phyloP scores from a whole-genome alignment of 2,113 vertebrate species.

The Falco punctatus region DNA sequence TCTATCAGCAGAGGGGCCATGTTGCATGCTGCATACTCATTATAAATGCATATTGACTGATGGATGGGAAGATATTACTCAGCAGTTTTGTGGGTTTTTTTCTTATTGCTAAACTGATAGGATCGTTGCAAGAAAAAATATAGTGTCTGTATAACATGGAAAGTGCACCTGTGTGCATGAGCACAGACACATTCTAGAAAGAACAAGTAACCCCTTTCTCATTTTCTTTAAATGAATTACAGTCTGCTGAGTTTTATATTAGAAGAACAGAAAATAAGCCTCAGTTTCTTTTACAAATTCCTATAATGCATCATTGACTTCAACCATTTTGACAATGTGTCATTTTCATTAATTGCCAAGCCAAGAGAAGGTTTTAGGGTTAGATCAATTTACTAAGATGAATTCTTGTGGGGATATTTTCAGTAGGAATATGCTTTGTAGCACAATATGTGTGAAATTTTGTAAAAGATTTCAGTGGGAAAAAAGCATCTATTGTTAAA shows the following conservation, averaged over 20 bases:
- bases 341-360: slow-evolving; percentile 7
- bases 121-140: neutral
- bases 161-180: fast-evolving
- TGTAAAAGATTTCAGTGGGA: neutral
- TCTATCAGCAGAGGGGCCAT: neutral
- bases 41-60: neutral
- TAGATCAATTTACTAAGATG: neutral
- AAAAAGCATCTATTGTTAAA: neutral
- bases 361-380: neutral
- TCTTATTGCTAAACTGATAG: neutral
- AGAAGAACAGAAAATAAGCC: neutral
- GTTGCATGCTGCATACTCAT: neutral
- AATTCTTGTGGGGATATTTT: neutral
- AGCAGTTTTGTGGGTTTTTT: neutral
- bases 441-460: neutral
- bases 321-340: neutral
- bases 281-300: neutral
- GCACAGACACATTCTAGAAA: neutral
- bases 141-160: neutral
- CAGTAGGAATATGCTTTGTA: neutral
- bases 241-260: neutral
- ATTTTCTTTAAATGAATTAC: neutral
- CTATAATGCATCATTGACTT: neutral
- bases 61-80: neutral
- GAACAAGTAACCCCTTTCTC: neutral